Conservation (phyloP, 2,888 invertebrate genomes). For the Amphimallon solstitiale region DNA sequence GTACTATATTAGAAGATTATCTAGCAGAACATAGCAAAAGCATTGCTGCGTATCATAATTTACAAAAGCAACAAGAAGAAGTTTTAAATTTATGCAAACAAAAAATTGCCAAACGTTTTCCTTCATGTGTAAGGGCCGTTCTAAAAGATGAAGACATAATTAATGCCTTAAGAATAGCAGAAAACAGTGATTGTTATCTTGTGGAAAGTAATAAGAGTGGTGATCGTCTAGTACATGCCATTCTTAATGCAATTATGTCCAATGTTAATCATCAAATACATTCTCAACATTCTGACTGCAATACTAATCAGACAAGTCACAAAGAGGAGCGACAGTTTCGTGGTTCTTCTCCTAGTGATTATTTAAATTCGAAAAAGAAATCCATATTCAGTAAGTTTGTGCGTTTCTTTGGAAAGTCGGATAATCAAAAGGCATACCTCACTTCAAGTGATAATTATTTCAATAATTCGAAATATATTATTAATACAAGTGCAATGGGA, state of each 20-base stretch:
- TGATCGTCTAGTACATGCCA: conserved; percentile 15
- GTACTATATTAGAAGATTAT: conserved; percentile 11
- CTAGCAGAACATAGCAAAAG: conserved; percentile 29
- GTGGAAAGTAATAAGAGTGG: conserved; percentile 3
- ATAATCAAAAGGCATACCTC: conserved; percentile 5
- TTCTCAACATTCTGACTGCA: neutral
- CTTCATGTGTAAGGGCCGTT: conserved; percentile 5
- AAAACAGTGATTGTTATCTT: neutral
- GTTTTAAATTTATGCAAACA: conserved; percentile 27
- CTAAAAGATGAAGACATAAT: conserved; percentile 34
- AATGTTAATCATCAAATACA: conserved; percentile 4
- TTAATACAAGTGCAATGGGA: neutral
- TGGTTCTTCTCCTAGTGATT: conserved; percentile 1
- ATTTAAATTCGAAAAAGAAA: neutral
- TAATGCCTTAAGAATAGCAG: conserved; percentile 26
- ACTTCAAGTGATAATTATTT: conserved; percentile 19
- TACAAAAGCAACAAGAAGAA: conserved; percentile 32
- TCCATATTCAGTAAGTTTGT: conserved; percentile 10
- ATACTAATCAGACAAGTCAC: neutral
- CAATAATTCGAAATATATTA: neutral
- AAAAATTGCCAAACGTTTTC: conserved; percentile 21
- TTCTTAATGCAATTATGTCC: conserved; percentile 24
- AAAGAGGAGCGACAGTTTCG: neutral
- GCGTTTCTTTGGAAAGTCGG: conserved; percentile 4
- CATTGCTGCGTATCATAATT: conserved; percentile 21